Conservation (phyloP, 2,113 vertebrate genomes). For the Pholis gunnellus region DNA sequence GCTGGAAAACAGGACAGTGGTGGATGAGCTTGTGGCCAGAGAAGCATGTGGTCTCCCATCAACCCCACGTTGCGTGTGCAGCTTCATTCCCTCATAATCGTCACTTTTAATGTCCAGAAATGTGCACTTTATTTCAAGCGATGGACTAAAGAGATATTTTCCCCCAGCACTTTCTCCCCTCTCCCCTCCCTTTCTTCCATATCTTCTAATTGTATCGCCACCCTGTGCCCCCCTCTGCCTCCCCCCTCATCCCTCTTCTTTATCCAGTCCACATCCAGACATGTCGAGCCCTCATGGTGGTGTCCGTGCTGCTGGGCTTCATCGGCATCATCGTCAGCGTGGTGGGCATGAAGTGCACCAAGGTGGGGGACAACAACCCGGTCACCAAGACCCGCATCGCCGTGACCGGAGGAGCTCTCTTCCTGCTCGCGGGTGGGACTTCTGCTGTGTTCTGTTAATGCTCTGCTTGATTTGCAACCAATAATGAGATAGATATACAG, state of each 20-base stretch:
- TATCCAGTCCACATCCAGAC: conserved; percentile 94
- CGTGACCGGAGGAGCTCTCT: conserved; percentile 90
- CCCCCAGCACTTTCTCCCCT: conserved; percentile 11
- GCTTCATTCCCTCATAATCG: conserved; percentile 34
- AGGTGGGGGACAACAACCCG: conserved; percentile 95
- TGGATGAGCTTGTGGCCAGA: conserved; percentile 19
- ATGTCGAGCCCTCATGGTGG: conserved; percentile 94
- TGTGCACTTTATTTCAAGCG: conserved; percentile 18
- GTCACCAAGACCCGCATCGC: conserved; percentile 91
- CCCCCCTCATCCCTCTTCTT: conserved; percentile 11
- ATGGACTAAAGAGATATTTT: conserved; percentile 31
- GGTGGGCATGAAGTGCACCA: conserved; percentile 98
- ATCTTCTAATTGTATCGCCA: background rate
- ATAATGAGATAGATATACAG: background rate
- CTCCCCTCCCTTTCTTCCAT: background rate
- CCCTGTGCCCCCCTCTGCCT: background rate
- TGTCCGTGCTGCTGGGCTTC: conserved; percentile 94
- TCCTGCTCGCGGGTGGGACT: conserved; percentile 90
- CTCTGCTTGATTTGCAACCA: background rate
- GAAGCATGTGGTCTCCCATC: conserved; percentile 55
- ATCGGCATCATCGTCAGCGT: conserved; percentile 93
- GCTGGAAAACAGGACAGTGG: conserved; percentile 44
- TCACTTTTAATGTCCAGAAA: conserved; percentile 38
- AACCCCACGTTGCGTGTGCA: conserved; percentile 14
- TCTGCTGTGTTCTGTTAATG: background rate